phyloP scores from a whole-genome alignment of 2,888 invertebrate species.

The Anodontia alba region DNA sequence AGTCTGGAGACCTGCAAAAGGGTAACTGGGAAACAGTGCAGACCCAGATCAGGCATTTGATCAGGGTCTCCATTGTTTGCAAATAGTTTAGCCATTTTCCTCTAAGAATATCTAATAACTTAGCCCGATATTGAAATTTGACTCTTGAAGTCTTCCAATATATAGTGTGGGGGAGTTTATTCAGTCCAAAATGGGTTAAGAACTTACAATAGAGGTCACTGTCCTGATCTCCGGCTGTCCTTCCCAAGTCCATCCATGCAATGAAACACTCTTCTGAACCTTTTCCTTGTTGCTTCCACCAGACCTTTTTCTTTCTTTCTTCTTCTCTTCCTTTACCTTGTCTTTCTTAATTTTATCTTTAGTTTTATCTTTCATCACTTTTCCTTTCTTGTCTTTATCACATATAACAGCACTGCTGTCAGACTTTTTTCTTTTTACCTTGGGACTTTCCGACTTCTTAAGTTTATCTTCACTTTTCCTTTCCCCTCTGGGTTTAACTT shows the following conservation, averaged over 20 bases:
- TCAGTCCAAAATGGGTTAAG: background rate
- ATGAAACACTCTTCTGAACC: conserved; percentile 48
- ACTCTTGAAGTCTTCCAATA: no score
- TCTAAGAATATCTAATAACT: no score
- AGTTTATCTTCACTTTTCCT: background rate
- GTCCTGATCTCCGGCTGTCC: conserved; percentile 72
- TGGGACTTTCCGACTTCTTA: conserved; percentile 9
- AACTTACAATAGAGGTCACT: conserved; percentile 63
- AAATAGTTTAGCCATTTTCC: no score
- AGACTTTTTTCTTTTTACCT: conserved; percentile 27
- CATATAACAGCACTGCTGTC: background rate
- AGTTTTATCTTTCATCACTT: background rate
- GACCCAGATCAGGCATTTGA: no score
- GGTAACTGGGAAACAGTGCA: no score
- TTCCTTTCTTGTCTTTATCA: conserved; percentile 9
- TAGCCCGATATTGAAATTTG: no score
- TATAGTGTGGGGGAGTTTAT: no score
- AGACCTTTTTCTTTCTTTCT: conserved; percentile 35
- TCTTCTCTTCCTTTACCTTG: background rate
- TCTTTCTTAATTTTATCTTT: conserved; percentile 37
- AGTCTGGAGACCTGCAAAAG: no score
- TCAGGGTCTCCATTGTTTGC: no score
- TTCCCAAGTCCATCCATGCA: conserved; percentile 78
- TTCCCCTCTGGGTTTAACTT: background rate
- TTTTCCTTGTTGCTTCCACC: conserved; percentile 37